Conservation (phyloP, 2,888 invertebrate genomes). For the Amiota minor region DNA sequence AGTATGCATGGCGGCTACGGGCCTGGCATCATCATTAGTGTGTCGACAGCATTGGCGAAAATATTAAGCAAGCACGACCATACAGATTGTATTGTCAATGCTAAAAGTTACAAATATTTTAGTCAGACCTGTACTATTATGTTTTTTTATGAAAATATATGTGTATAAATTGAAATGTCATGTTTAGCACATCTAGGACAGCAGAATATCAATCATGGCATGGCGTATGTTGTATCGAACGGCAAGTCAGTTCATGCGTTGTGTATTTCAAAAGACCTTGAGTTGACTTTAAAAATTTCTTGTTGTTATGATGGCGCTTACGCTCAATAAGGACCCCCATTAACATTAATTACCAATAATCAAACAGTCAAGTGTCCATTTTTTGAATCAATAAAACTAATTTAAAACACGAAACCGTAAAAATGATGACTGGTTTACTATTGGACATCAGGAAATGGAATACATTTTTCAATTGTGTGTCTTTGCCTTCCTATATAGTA, state of each 20-base stretch:
- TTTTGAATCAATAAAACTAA: slow-evolving; percentile 60
- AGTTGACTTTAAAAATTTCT: no score
- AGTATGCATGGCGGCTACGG: no score
- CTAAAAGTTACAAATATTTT: neutral
- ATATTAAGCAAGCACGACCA: neutral
- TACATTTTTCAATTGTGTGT: neutral
- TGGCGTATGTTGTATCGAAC: no score
- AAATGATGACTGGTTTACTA: slow-evolving; percentile 42
- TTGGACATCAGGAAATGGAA: neutral
- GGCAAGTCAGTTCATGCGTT: no score
- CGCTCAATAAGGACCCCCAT: neutral
- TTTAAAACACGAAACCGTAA: slow-evolving; percentile 53
- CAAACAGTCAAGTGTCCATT: neutral
- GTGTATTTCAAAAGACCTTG: no score
- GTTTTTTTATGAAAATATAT: no score
- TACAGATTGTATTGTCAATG: neutral
- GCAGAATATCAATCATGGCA: neutral
- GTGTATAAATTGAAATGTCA: neutral
- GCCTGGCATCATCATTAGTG: no score
- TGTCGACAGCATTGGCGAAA: slow-evolving; percentile 2
- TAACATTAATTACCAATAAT: neutral
- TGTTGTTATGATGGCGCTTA: no score
- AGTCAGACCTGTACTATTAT: neutral
- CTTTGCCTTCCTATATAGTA: slow-evolving; percentile 28
- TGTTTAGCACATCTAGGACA: neutral